Conservation (phyloP, 1,140 invertebrate genomes). For the Chironomus striatipennis region DNA sequence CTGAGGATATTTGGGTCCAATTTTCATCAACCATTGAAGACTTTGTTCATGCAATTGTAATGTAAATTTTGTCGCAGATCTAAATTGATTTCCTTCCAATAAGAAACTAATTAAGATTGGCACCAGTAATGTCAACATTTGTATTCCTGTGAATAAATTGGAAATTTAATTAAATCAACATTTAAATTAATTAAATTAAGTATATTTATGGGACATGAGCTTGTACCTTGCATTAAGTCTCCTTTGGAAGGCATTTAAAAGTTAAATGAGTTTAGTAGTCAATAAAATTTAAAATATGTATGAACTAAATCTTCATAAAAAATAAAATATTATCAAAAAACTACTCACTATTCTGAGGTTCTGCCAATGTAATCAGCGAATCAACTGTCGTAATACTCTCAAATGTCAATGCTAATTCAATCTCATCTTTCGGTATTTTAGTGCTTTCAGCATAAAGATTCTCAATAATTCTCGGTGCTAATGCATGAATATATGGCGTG, state of each 20-base stretch:
- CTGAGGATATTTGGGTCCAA: slow-evolving; percentile 84
- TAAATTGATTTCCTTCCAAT: slow-evolving; percentile 55
- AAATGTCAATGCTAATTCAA: slow-evolving; percentile 54
- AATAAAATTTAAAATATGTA: too few relatives aligned
- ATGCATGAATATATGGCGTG: slow-evolving; percentile 70
- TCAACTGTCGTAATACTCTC: slow-evolving; percentile 64
- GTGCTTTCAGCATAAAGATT: slow-evolving; percentile 55
- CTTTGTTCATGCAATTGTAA: slow-evolving; percentile 73
- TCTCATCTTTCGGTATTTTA: slow-evolving; percentile 48
- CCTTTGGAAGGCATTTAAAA: slow-evolving; percentile 29
- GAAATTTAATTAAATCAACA: slow-evolving; percentile 29
- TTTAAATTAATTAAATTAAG: slow-evolving; percentile 25
- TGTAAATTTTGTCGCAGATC: slow-evolving; percentile 52
- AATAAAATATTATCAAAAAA: too few relatives aligned
- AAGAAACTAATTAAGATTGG: slow-evolving; percentile 82
- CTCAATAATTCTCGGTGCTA: slow-evolving; percentile 65
- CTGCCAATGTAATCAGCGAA: slow-evolving; percentile 60
- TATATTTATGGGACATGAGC: slow-evolving; percentile 18
- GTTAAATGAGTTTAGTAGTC: too few relatives aligned
- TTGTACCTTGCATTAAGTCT: slow-evolving; percentile 40
- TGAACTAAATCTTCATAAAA: slow-evolving; percentile 11
- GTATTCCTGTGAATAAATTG: slow-evolving; percentile 57
- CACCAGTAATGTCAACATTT: slow-evolving; percentile 78
- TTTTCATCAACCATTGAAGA: slow-evolving; percentile 78
- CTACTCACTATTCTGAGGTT: slow-evolving; percentile 70